These are phyloP conservation scores for Oscheius myriophilus DNA, from an alignment of 2,888 invertebrate genomes.

Conservation along the genomic window DNA sequence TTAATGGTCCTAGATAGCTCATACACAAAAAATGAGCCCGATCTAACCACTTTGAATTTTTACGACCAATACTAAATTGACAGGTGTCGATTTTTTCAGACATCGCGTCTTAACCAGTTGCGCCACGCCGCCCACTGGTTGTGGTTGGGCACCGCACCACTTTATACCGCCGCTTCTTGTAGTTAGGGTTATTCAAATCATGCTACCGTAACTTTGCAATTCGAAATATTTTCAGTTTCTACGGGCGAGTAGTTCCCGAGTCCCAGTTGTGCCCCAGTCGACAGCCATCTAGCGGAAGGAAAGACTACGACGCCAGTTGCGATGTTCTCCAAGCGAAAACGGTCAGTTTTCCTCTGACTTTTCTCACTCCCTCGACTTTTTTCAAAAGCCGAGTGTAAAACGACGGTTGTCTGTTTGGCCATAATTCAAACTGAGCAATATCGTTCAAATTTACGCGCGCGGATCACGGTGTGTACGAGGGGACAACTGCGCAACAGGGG, in stretches of 20 bases:
- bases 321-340: slow-evolving; percentile 68
- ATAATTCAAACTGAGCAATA: slow-evolving; percentile 15
- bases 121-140: too few relatives aligned
- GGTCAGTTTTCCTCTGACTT: slow-evolving; percentile 37
- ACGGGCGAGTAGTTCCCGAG: slow-evolving; percentile 69
- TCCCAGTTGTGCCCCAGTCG: slow-evolving; percentile 64
- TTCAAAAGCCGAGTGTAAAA: background rate
- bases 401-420: slow-evolving; percentile 2
- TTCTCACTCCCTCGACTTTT: too few relatives aligned
- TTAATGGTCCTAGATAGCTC: too few relatives aligned
- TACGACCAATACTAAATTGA: too few relatives aligned
- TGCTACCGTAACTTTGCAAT: too few relatives aligned
- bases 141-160: too few relatives aligned
- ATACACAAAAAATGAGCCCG: too few relatives aligned
- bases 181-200: too few relatives aligned
- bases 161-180: too few relatives aligned
- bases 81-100: too few relatives aligned
- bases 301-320: slow-evolving; percentile 47
- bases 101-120: too few relatives aligned
- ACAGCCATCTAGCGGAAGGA: slow-evolving; percentile 18
- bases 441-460: slow-evolving; percentile 22
- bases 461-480: background rate
- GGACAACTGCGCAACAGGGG: slow-evolving; percentile 26
- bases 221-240: slow-evolving; percentile 58
- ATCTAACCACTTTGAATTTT: too few relatives aligned